A percentile compares a stretch with the other conserved stretches of the same genome.
These are phyloP conservation scores for Etheostoma spectabile DNA, from an alignment of 2,113 vertebrate genomes.

Conservation along the genomic window DNA sequence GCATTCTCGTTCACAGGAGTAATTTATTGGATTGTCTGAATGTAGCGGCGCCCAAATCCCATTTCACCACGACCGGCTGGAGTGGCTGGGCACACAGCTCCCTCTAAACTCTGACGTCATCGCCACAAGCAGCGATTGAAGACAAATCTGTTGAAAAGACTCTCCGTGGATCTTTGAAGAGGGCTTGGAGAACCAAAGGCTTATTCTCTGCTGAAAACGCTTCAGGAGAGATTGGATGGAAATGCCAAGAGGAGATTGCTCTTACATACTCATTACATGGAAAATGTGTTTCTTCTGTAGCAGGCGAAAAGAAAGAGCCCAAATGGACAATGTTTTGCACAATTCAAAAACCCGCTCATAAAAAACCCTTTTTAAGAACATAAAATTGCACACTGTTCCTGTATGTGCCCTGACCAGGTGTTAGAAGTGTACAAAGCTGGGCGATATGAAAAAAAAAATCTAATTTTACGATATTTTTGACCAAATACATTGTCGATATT, in stretches of 20 bases:
- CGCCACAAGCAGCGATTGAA: constrained; percentile 12
- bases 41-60: constrained; percentile 29
- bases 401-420: neutral
- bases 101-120: constrained; percentile 18
- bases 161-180: constrained; percentile 30
- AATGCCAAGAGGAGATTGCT: constrained; percentile 26
- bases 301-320: neutral
- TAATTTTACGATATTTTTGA: no score
- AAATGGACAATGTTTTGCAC: neutral
- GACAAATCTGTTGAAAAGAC: constrained; percentile 44
- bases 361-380: neutral
- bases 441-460: no score
- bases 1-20: constrained; percentile 40
- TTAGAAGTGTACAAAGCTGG: neutral
- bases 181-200: constrained; percentile 17
- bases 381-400: neutral
- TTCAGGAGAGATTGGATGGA: constrained; percentile 1
- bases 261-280: neutral
- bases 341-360: neutral
- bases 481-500: no score
- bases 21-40: constrained; percentile 47
- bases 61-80: constrained; percentile 34
- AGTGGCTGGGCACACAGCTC: constrained; percentile 1
- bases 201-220: neutral
- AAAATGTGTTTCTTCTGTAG: constrained; percentile 8